phyloP scores from a whole-genome alignment of 2,888 invertebrate genomes.

The Drosophila nigricruria region DNA sequence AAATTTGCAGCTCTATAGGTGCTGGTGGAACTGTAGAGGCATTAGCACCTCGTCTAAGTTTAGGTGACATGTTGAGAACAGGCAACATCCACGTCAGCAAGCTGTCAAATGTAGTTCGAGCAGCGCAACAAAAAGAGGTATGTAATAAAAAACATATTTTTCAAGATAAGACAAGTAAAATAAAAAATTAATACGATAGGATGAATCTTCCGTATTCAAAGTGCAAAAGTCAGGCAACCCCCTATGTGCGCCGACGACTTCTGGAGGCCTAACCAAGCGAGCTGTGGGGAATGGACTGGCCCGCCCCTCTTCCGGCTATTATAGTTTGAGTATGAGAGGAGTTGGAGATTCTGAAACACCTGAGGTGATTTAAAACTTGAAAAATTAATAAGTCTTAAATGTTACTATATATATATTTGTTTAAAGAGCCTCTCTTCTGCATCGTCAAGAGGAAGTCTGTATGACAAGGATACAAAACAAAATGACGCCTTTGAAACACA shows the following conservation, averaged over 20 bases:
- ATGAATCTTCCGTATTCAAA: slow-evolving; percentile 78
- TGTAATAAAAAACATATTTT: not conserved
- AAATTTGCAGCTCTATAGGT: slow-evolving; percentile 56
- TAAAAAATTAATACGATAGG: slow-evolving; percentile 29
- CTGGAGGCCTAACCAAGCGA: slow-evolving; percentile 60
- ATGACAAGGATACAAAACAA: slow-evolving; percentile 59
- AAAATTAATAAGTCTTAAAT: not conserved
- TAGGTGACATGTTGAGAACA: slow-evolving; percentile 62
- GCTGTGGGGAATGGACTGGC: slow-evolving; percentile 76
- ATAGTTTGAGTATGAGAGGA: slow-evolving; percentile 76
- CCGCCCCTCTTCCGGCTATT: slow-evolving; percentile 85
- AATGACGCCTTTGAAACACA: slow-evolving; percentile 50
- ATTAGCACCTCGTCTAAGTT: slow-evolving; percentile 47
- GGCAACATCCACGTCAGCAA: slow-evolving; percentile 53
- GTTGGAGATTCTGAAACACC: slow-evolving; percentile 75
- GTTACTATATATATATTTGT: not conserved
- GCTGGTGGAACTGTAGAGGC: slow-evolving; percentile 14
- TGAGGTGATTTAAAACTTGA: slow-evolving; percentile 41
- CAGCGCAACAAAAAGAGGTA: slow-evolving; percentile 52
- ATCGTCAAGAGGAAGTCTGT: slow-evolving; percentile 83
- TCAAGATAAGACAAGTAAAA: not conserved
- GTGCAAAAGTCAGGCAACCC: slow-evolving; percentile 82
- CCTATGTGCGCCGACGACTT: slow-evolving; percentile 73
- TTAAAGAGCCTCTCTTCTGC: slow-evolving; percentile 84
- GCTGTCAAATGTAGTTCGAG: slow-evolving; percentile 24